phyloP scores from a whole-genome alignment of 2,113 vertebrate genomes.

The Prinia subflava region DNA sequence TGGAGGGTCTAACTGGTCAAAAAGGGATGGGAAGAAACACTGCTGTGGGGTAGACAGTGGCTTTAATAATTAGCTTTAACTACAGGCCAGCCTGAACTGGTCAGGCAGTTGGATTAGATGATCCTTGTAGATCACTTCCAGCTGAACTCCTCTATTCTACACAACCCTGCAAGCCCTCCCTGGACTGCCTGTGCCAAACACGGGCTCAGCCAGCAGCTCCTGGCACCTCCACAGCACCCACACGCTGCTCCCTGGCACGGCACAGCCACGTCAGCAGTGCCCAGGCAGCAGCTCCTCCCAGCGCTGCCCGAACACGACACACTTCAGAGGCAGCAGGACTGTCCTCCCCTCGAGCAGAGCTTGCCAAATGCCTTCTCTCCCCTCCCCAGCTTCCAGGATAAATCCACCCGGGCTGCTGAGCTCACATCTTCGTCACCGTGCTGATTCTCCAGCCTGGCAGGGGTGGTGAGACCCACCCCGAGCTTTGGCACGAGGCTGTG shows the following conservation, averaged over 20 bases:
- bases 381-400: background rate
- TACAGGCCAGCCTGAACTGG: background rate
- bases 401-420: background rate
- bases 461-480: background rate
- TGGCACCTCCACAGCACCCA: background rate
- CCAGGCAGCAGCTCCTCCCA: background rate
- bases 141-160: background rate
- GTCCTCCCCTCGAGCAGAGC: background rate
- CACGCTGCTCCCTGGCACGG: background rate
- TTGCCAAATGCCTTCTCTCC: background rate
- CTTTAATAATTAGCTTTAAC: background rate
- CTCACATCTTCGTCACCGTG: background rate
- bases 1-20: background rate
- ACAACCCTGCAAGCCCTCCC: rapidly evolving
- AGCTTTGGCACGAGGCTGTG: rapidly evolving
- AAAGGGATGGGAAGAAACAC: background rate
- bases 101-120: background rate
- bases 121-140: background rate
- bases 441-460: background rate
- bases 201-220: rapidly evolving
- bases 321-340: background rate
- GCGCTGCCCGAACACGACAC: rapidly evolving
- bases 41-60: background rate
- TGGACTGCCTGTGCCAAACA: background rate
- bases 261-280: background rate